These are phyloP conservation scores for Diachrysia chrysitis DNA, from an alignment of 2,888 invertebrate species.

Conservation along the genomic window DNA sequence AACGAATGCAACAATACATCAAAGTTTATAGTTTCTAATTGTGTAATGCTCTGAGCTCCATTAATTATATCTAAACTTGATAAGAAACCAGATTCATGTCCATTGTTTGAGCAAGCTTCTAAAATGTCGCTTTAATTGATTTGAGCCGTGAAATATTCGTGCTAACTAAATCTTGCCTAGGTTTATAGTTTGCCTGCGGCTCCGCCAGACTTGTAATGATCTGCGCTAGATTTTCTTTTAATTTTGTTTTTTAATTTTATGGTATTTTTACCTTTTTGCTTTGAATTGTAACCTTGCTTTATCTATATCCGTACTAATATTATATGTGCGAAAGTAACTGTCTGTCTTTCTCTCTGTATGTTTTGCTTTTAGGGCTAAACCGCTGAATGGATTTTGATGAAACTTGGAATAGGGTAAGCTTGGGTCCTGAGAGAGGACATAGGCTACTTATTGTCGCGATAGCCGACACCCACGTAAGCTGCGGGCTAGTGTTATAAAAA, in stretches of 20 bases:
- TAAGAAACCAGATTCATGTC: constrained; percentile 67
- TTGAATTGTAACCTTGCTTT: no score
- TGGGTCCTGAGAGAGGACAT: no score
- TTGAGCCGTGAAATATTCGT: constrained; percentile 57
- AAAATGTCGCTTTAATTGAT: constrained; percentile 70
- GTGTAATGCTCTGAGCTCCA: constrained; percentile 64
- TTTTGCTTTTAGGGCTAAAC: no score
- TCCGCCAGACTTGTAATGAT: constrained; percentile 7
- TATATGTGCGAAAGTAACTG: no score
- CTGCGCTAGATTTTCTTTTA: neutral
- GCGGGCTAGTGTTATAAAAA: no score
- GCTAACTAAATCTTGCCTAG: constrained; percentile 39
- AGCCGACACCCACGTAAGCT: no score
- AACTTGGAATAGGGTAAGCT: no score
- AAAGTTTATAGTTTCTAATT: constrained; percentile 65
- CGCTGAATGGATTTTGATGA: no score
- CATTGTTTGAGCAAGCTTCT: constrained; percentile 66
- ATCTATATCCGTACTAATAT: no score
- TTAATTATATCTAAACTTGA: constrained; percentile 70
- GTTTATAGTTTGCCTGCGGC: constrained; percentile 29
- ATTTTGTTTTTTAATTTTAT: neutral
- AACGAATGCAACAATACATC: constrained; percentile 56
- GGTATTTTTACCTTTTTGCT: neutral
- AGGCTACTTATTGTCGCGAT: no score
- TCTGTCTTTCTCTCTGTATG: no score